Conservation (phyloP, 2,797 vertebrate species). For the Eulemur rubriventer region DNA sequence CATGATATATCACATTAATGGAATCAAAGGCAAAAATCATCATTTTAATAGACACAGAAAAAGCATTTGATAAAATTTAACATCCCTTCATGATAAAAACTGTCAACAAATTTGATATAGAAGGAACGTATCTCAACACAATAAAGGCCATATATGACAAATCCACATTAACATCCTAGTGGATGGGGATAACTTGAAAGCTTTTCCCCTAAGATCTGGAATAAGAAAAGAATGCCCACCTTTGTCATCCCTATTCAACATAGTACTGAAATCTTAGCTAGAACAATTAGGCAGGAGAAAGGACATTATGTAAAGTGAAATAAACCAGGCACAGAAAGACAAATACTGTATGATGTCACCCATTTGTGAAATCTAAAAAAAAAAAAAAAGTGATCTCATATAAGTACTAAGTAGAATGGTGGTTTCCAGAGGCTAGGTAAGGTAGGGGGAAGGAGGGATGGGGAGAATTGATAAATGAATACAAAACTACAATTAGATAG, state of each 20-base stretch:
- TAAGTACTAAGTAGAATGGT: too few relatives aligned
- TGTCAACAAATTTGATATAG: background rate
- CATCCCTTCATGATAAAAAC: background rate
- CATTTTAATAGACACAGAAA: background rate
- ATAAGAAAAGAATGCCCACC: background rate
- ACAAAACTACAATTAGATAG: too few relatives aligned
- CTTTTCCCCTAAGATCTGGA: background rate
- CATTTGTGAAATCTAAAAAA: too few relatives aligned
- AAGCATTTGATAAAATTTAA: background rate
- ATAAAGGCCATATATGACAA: background rate
- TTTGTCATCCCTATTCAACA: background rate
- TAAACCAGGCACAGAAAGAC: too few relatives aligned
- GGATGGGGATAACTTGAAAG: background rate
- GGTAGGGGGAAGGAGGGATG: too few relatives aligned
- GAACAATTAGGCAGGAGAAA: background rate
- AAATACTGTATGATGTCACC: too few relatives aligned
- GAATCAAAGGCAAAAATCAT: background rate
- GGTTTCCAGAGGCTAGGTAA: too few relatives aligned
- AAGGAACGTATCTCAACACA: background rate
- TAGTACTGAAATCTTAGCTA: background rate
- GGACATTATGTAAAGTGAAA: too few relatives aligned
- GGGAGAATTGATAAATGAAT: too few relatives aligned
- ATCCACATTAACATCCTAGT: background rate
- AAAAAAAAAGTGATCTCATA: too few relatives aligned
- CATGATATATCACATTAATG: background rate